Percentiles rank a stretch among this genome's conserved stretches.
Evolutionary conservation across 2,113 vertebrate genomes (phyloP).

Genomic region (Takifugu flavidus): DNA sequence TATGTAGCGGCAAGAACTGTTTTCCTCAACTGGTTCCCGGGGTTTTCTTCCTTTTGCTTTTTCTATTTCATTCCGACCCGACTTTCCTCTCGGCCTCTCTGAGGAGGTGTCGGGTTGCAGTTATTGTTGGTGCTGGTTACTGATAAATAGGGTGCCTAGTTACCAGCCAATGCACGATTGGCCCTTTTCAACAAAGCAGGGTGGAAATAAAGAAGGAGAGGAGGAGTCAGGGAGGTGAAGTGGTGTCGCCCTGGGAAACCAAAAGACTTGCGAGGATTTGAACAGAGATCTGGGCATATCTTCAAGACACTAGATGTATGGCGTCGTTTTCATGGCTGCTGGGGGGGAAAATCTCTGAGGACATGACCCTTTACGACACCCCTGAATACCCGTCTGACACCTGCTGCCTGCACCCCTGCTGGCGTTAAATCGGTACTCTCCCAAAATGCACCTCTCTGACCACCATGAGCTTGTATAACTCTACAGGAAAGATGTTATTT

Average conservation of each 20-base stretch:
- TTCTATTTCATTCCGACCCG: slow-evolving; percentile 27
- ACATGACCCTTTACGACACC: slow-evolving; percentile 33
- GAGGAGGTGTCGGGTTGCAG: slow-evolving; percentile 64
- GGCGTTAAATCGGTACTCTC: slow-evolving; percentile 28
- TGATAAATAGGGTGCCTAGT: slow-evolving; percentile 75
- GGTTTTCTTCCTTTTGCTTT: slow-evolving; percentile 16
- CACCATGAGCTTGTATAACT: neutral
- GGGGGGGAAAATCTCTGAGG: slow-evolving; percentile 31
- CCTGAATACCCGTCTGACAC: slow-evolving; percentile 36
- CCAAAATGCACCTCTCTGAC: slow-evolving; percentile 29
- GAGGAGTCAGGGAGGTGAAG: neutral
- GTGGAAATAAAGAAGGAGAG: slow-evolving; percentile 2
- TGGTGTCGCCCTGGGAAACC: slow-evolving; percentile 59
- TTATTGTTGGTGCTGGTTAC: slow-evolving; percentile 72
- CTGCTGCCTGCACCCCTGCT: slow-evolving; percentile 47
- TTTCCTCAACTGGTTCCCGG: neutral
- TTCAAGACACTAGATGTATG: slow-evolving; percentile 24
- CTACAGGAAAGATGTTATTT: too few species aligned
- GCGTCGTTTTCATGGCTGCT: slow-evolving; percentile 14
- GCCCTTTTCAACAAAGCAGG: slow-evolving; percentile 63
- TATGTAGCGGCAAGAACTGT: neutral
- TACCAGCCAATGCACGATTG: slow-evolving; percentile 62
- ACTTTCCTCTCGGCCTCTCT: slow-evolving; percentile 41
- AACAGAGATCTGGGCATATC: slow-evolving; percentile 46
- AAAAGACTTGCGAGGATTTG: slow-evolving; percentile 62